Base-by-base conservation (phyloP, 2,113 vertebrate species). In the Albula glossodonta region DNA sequence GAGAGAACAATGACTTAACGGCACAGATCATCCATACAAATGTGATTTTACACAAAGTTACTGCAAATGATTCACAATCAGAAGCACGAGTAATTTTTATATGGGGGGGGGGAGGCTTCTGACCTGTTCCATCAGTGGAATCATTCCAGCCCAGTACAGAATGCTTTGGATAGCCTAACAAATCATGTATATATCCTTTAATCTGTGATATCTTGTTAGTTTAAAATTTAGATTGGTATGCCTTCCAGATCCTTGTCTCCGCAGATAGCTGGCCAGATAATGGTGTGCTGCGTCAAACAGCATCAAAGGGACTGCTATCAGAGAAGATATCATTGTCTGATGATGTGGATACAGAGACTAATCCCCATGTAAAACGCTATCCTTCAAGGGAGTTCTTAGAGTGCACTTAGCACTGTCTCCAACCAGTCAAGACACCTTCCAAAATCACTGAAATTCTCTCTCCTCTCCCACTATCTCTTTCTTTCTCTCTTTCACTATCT, bases 341-440 rank as follows among this genome's bases (percentile, higher is more conserved):
- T 94, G 91, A 90, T 53, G 60, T 91, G 87, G 87, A 96, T 95
- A 95, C 88, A 63, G 86, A 92, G 87, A 81, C 92, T 90, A 94
- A 96, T 95, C 93, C 92, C 87, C 94, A 91, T 89, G 93, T 91
- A 90, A 94, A 94, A 94, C 84, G 85, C 90, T 92, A 92, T 87
- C 79, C 88, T 92, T 92, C 90, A 84, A 82, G 91, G 66, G 88
- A 90, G 91, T 93, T 90, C 91, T 92, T 90, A 8, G 84, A 91
- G 90, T 90, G 89, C 92, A 91, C 91, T 93, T 90, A 85, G 83
- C 89, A 85, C 79, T 60, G 78, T 51, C 78, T 22, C 79, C 17
- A 51, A 80, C 49, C 79, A 80, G 48, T 41, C 79, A 80, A 51
- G 17, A 51, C 63, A 84, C 87, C 82, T 41, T 57, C 86, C 87